Conservation (phyloP, 92 coral and sea anemone species). For the Palythoa heliodiscus region DNA sequence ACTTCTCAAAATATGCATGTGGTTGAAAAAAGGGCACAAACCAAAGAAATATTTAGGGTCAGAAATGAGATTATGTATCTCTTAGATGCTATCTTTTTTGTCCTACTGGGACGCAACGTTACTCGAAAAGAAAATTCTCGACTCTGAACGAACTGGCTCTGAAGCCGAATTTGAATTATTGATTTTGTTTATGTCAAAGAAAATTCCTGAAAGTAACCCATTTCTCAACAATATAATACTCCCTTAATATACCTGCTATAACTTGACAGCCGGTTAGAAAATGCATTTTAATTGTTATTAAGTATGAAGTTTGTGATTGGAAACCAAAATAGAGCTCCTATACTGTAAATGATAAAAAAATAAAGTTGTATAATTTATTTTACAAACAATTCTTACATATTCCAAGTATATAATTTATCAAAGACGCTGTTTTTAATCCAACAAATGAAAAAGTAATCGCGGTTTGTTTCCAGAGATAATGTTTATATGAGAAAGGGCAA, state of each 20-base stretch:
- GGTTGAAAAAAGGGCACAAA: not conserved
- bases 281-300: not conserved
- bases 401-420: not conserved
- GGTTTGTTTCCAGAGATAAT: constrained; percentile 13
- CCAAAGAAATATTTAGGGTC: not conserved
- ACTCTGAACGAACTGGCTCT: not conserved
- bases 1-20: not conserved
- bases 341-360: not conserved
- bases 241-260: not conserved
- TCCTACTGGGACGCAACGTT: not conserved
- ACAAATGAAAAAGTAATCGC: constrained; percentile 1
- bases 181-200: constrained; percentile 25
- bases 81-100: not conserved
- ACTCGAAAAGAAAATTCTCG: not conserved
- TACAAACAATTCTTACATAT: not conserved
- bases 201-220: constrained; percentile 19
- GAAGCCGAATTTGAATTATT: constrained; percentile 21
- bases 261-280: not conserved
- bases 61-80: not conserved
- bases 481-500: not conserved
- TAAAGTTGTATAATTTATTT: not conserved
- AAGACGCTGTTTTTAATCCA: not conserved
- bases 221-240: not conserved
- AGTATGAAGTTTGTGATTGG: not conserved
- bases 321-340: not conserved